phyloP scores from a whole-genome alignment of 2,113 vertebrate genomes.

The Gopherus flavomarginatus region DNA sequence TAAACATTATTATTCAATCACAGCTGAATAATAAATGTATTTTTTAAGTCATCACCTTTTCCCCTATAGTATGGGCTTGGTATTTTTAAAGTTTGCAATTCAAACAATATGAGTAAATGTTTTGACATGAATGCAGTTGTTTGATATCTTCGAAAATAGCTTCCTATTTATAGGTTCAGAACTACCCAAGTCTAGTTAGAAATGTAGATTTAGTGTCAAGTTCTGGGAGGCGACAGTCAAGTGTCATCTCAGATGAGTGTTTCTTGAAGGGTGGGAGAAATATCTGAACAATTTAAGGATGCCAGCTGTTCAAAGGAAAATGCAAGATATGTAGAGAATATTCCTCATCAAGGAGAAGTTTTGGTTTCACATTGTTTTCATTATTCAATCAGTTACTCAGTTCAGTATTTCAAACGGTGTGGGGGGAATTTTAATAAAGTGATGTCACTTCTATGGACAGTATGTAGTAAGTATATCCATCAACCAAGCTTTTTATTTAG shows the following conservation, averaged over 20 bases:
- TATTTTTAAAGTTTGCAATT: constrained; percentile 13
- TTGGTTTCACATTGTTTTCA: background rate
- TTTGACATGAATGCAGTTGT: constrained; percentile 42
- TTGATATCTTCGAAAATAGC: constrained; percentile 28
- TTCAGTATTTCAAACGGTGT: background rate
- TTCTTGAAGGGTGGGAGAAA: background rate
- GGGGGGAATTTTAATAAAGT: accelerated
- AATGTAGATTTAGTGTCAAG: background rate
- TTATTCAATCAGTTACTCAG: background rate
- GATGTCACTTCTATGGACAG: background rate
- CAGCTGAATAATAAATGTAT: background rate
- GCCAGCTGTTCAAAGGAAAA: background rate
- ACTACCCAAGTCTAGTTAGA: background rate
- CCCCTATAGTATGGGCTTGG: background rate
- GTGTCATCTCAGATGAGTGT: background rate
- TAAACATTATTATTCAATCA: background rate
- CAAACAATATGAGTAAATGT: constrained; percentile 36
- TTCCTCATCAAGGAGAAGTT: background rate
- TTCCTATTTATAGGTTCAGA: constrained; percentile 20
- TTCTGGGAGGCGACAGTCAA: background rate
- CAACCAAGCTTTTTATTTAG: background rate
- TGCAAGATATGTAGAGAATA: background rate
- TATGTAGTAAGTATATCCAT: background rate
- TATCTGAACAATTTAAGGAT: background rate
- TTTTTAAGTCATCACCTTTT: background rate